Evolutionary conservation across 1,140 invertebrate species (phyloP).

Genomic region (Aradophagus sp.): DNA sequence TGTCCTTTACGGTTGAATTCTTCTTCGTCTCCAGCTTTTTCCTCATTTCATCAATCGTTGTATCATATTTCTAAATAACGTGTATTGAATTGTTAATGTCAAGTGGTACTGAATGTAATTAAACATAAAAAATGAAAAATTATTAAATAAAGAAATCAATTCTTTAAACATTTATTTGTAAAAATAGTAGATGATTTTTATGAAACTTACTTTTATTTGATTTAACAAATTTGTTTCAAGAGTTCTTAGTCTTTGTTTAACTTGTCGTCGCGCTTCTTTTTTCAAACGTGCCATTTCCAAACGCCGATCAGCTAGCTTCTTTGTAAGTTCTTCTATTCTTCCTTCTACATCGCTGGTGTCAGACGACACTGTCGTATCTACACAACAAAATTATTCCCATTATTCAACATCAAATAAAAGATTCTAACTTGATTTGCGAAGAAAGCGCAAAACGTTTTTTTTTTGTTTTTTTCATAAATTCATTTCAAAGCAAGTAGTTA

Average conservation of each 20-base stretch:
- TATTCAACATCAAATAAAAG: neutral
- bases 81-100: too few relatives aligned
- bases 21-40: constrained; percentile 70
- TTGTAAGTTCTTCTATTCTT: constrained; percentile 69
- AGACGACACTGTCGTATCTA: constrained; percentile 71
- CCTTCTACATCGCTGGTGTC: constrained; percentile 72
- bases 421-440: constrained; percentile 1
- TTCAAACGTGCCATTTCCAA: constrained; percentile 70
- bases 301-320: constrained; percentile 69
- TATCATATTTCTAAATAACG: constrained; percentile 68
- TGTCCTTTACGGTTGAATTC: constrained; percentile 61
- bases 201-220: constrained; percentile 68
- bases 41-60: constrained; percentile 71
- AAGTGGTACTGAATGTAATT: too few relatives aligned
- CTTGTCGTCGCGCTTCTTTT: constrained; percentile 68
- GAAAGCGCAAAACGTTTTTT: too few relatives aligned
- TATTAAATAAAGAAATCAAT: too few relatives aligned
- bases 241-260: constrained; percentile 68
- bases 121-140: too few relatives aligned
- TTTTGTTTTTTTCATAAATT: too few relatives aligned
- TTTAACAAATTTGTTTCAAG: constrained; percentile 70
- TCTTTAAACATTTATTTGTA: too few relatives aligned
- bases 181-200: too few relatives aligned
- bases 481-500: too few relatives aligned
- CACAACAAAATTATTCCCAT: too few relatives aligned